Base-by-base conservation (phyloP, 53 echinoderm and acorn worm genomes). In the Crossaster papposus region DNA sequence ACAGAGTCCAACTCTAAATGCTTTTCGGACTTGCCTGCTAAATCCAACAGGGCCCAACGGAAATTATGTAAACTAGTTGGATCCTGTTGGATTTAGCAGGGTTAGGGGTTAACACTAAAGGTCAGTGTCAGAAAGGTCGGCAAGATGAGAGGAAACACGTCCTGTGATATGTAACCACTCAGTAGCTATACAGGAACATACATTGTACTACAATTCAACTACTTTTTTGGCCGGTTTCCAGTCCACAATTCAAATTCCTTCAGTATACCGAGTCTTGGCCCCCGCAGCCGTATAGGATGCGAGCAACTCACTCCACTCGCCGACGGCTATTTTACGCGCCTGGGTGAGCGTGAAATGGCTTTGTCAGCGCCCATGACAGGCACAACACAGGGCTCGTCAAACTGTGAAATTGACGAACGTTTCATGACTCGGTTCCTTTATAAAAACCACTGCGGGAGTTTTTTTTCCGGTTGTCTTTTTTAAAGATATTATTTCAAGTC, bases 351-450 rank as follows among this genome's bases (percentile, higher is more conserved):
- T 83, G 83, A 83, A 83, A 83, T 83, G 70, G 6, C 29, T 36
- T 83, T 68, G 29, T 83, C 9, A 65, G 36, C 65, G 68, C 36
- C 17, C 44, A 29, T 65, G 83, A 38, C 68, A 36, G 9, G 70
- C 70, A 36, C 26, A 83, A 70, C 30, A 44, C 17, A 4, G 14
- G 80, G 65, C 84, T 29, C 71, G 84, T 84, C 84, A 84, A 53
- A 51, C 51, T 72, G 71, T 51, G 44, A 72, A 84, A 84, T 84
- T 72, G 84, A 84, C 70, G 71, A 65, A 84, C 72, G 20, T 84
- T 71, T 84, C 20, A 11, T 32, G 22, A 30, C 30, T 24, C 52
- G 37, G 51, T 35, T 52, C 65, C 30, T 84, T n/a, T n/a, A n/a
- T 37, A 3, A 8, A 50, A 50, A 4, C 78, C 51, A 51, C 44